phyloP scores from a whole-genome alignment of 2,888 invertebrate species.

The Volucella bombylans region DNA sequence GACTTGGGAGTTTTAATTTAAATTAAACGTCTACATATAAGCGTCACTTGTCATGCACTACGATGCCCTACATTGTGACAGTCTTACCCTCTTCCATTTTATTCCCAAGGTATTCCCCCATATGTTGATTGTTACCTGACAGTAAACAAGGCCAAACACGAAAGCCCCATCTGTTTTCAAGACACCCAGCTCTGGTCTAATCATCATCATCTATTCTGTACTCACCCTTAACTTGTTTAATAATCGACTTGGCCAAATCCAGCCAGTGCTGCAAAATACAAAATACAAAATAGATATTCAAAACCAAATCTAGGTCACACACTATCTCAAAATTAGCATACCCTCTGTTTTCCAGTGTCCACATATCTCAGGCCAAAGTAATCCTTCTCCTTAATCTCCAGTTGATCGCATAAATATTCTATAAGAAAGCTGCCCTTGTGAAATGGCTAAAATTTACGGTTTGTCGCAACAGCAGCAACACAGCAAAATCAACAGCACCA shows the following conservation, averaged over 20 bases:
- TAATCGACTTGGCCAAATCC: constrained; percentile 93
- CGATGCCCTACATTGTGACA: constrained; percentile 34
- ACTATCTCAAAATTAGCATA: constrained; percentile 83
- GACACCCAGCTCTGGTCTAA: constrained; percentile 4
- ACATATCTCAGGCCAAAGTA: constrained; percentile 97
- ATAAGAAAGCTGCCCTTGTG: constrained; percentile 94
- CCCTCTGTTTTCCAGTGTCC: constrained; percentile 93
- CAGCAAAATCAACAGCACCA: constrained; percentile 9
- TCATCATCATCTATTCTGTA: constrained; percentile 37
- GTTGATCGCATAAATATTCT: constrained; percentile 94
- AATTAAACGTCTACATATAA: constrained; percentile 7
- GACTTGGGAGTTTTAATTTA: constrained; percentile 26
- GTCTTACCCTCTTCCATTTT: neutral
- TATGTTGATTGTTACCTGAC: constrained; percentile 37
- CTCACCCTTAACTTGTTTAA: constrained; percentile 95
- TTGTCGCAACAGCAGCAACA: constrained; percentile 47
- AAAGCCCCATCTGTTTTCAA: constrained; percentile 38
- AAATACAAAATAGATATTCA: constrained; percentile 82
- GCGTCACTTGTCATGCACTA: constrained; percentile 48
- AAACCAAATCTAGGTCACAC: constrained; percentile 53
- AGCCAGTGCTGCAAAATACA: constrained; percentile 91
- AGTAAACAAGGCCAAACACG: constrained; percentile 48
- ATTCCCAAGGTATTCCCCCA: constrained; percentile 45
- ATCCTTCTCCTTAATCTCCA: constrained; percentile 95
- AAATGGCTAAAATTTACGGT: constrained; percentile 85